These are phyloP conservation scores for Agapetus fuscipes DNA, from an alignment of 2,888 invertebrate species.

Conservation along the genomic window DNA sequence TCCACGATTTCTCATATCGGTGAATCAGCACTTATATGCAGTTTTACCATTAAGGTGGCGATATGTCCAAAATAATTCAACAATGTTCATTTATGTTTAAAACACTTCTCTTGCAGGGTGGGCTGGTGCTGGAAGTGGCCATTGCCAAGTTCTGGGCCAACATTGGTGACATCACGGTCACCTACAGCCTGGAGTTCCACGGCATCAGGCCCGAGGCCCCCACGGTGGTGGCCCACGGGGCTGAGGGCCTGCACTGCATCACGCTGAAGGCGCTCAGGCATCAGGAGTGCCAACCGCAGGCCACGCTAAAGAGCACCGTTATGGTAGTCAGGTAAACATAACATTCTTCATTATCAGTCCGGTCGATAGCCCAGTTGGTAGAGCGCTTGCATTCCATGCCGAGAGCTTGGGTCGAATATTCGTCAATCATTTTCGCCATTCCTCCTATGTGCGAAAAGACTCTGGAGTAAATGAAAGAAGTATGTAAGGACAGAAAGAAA, in stretches of 20 bases:
- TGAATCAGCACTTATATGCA: too few relatives aligned
- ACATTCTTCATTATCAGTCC: constrained; percentile 4
- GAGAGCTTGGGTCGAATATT: too few relatives aligned
- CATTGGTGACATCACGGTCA: constrained; percentile 63
- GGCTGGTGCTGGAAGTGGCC: constrained; percentile 75
- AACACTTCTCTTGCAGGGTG: constrained; percentile 42
- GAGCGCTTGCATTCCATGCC: too few relatives aligned
- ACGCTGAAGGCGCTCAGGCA: constrained; percentile 59
- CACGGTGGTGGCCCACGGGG: constrained; percentile 52
- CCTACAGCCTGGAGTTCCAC: constrained; percentile 72
- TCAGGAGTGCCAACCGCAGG: constrained; percentile 70
- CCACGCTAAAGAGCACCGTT: constrained; percentile 65
- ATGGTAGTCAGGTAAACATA: constrained; percentile 53
- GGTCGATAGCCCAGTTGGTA: too few relatives aligned
- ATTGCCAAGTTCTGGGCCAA: constrained; percentile 95
- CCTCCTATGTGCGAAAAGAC: too few relatives aligned
- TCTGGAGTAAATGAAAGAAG: too few relatives aligned
- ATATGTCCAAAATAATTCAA: too few relatives aligned
- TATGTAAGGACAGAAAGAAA: too few relatives aligned
- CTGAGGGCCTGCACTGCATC: constrained; percentile 64
- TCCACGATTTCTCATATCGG: too few relatives aligned
- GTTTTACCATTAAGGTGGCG: too few relatives aligned
- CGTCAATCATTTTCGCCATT: too few relatives aligned
- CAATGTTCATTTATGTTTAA: too few relatives aligned
- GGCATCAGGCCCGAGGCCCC: constrained; percentile 65